These are phyloP conservation scores for Sylvia borin DNA, from an alignment of 2,797 vertebrate genomes.

Conservation along the genomic window DNA sequence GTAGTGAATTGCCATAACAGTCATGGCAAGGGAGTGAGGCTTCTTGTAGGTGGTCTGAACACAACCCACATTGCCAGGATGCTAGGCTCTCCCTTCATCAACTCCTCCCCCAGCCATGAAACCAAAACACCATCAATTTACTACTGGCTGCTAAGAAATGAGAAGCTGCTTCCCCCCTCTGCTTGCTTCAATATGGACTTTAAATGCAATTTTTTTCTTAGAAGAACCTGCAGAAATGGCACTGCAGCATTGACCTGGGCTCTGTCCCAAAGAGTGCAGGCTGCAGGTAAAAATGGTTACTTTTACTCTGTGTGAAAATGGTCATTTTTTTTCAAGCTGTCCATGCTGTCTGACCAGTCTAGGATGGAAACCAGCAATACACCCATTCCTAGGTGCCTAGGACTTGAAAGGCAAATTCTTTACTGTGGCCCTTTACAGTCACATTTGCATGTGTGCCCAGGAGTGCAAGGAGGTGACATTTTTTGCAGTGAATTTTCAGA, in stretches of 20 bases:
- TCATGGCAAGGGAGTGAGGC: not conserved
- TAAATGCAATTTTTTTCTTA: not conserved
- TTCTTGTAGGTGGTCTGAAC: conserved; percentile 38
- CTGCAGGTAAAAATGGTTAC: not conserved
- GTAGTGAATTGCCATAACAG: conserved; percentile 1
- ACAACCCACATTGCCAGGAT: not conserved
- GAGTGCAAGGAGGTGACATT: not conserved
- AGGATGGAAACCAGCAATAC: not conserved
- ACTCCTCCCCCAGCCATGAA: conserved; percentile 22
- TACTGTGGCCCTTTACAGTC: not conserved
- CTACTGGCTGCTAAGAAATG: conserved; percentile 8
- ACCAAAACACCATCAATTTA: conserved; percentile 24
- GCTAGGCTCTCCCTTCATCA: conserved; percentile 8
- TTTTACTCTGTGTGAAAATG: not conserved
- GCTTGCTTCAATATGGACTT: not conserved
- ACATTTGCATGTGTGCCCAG: accelerated
- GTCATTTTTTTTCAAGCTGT: not conserved
- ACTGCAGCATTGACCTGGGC: accelerated
- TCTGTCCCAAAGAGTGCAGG: not conserved
- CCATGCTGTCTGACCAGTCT: not conserved
- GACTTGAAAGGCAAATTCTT: not conserved
- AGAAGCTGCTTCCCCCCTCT: not conserved
- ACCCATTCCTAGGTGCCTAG: not conserved
- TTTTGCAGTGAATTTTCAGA: not conserved
- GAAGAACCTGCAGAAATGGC: not conserved